Conservation (phyloP, 1,140 invertebrate species). For the Mylabris phalerata region DNA sequence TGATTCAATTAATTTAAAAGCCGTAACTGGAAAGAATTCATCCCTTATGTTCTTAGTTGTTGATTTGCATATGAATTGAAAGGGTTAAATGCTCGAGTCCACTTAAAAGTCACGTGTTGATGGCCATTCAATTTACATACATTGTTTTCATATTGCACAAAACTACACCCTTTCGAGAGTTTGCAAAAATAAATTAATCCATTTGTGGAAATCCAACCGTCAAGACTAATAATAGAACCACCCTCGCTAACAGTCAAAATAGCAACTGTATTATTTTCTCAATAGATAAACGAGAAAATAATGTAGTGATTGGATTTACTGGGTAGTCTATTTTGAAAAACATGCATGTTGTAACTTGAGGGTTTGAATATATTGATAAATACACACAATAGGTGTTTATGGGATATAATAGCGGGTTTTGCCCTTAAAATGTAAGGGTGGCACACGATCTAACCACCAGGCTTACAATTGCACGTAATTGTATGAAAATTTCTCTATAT, state of each 20-base stretch:
- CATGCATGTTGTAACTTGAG: constrained; percentile 13
- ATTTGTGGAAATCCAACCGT: no score
- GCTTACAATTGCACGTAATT: constrained; percentile 13
- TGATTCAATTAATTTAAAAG: no score
- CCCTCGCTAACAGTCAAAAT: constrained; percentile 21
- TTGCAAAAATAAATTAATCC: no score
- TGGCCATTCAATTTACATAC: constrained; percentile 14
- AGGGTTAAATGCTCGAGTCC: constrained; percentile 14
- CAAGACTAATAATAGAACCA: background rate
- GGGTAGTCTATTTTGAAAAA: background rate
- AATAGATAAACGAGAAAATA: constrained; percentile 19
- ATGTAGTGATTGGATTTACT: constrained; percentile 21
- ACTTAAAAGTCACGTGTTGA: constrained; percentile 17
- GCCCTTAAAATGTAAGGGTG: constrained; percentile 18
- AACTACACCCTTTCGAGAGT: background rate
- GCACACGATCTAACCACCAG: constrained; percentile 13
- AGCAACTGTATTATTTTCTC: constrained; percentile 11
- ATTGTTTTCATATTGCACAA: constrained; percentile 1
- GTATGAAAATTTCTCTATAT: constrained; percentile 1
- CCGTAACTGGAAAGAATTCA: no score
- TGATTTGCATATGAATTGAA: constrained; percentile 18
- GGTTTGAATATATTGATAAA: constrained; percentile 1
- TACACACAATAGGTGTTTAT: constrained; percentile 15
- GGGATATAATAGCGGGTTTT: constrained; percentile 17
- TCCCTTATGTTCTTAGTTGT: background rate